phyloP scores from a whole-genome alignment of 2,113 vertebrate genomes.

The Pristiophorus japonicus region DNA sequence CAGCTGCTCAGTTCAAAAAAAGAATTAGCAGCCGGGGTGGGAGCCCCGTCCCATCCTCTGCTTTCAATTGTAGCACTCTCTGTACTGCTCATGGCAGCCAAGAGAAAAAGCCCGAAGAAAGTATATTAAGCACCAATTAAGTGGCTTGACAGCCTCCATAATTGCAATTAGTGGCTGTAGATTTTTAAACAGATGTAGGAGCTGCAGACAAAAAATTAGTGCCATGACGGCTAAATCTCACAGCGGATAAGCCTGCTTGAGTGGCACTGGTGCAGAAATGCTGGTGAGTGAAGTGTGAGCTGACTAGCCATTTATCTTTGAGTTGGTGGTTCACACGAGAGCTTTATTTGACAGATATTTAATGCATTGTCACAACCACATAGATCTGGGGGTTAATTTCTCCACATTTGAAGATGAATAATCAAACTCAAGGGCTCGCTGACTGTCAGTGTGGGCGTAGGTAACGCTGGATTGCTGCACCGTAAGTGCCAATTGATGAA shows the following conservation, averaged over 20 bases:
- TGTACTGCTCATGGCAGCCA: background rate
- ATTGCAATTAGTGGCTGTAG: background rate
- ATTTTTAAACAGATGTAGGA: background rate
- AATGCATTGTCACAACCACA: background rate
- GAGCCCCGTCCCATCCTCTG: no score
- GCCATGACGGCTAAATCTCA: background rate
- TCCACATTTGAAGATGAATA: background rate
- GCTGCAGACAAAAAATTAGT: background rate
- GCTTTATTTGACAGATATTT: background rate
- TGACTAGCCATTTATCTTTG: background rate
- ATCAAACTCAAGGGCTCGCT: background rate
- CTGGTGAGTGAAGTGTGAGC: background rate
- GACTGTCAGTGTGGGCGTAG: background rate
- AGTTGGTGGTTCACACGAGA: background rate
- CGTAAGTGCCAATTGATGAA: background rate
- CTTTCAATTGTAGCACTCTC: background rate
- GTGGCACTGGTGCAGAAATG: background rate
- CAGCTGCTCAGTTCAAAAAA: background rate
- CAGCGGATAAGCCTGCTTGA: background rate
- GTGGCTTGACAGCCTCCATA: background rate
- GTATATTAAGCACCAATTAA: background rate
- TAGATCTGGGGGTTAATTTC: conserved; percentile 17
- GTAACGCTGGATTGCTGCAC: background rate
- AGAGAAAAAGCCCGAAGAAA: background rate
- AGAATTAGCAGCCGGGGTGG: background rate